Evolutionary conservation across 2,797 vertebrate species (phyloP).

Genomic region (Neopelma chrysocephalum): DNA sequence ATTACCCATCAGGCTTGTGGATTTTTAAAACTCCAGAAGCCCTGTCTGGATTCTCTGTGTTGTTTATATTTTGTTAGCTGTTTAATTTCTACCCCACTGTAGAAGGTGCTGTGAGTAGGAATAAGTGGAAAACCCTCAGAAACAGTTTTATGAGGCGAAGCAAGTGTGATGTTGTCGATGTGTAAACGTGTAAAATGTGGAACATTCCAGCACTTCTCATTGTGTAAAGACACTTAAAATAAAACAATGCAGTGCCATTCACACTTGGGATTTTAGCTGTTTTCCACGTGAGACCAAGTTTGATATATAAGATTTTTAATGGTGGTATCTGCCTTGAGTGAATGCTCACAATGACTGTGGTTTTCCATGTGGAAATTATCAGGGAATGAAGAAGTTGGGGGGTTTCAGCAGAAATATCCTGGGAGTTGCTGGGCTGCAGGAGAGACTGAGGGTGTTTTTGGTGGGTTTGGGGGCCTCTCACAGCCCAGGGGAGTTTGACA

Average conservation of each 20-base stretch:
- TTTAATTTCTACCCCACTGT: constrained; percentile 9
- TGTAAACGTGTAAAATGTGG: constrained; percentile 23
- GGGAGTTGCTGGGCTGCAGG: background rate
- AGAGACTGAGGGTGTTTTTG: background rate
- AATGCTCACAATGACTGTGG: accelerated
- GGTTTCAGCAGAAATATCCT: background rate
- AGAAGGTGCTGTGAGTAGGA: constrained; percentile 42
- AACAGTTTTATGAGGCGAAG: constrained; percentile 13
- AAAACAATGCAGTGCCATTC: constrained; percentile 55
- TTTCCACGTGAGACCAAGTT: background rate
- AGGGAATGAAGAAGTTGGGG: background rate
- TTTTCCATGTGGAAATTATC: background rate
- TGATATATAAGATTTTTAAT: accelerated
- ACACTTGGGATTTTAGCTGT: background rate
- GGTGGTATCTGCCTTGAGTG: background rate
- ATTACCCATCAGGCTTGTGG: background rate
- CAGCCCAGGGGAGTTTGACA: background rate
- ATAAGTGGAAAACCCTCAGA: constrained; percentile 4
- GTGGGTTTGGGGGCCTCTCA: background rate
- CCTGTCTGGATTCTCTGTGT: background rate
- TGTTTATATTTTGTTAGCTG: background rate
- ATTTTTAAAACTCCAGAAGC: background rate
- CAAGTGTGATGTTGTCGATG: background rate
- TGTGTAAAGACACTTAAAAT: constrained; percentile 59
- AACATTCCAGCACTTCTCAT: constrained; percentile 48